Percentiles rank a stretch among this genome's conserved stretches.
Evolutionary conservation across 2,113 vertebrate species (phyloP).

Genomic region (Deroptyus accipitrinus): DNA sequence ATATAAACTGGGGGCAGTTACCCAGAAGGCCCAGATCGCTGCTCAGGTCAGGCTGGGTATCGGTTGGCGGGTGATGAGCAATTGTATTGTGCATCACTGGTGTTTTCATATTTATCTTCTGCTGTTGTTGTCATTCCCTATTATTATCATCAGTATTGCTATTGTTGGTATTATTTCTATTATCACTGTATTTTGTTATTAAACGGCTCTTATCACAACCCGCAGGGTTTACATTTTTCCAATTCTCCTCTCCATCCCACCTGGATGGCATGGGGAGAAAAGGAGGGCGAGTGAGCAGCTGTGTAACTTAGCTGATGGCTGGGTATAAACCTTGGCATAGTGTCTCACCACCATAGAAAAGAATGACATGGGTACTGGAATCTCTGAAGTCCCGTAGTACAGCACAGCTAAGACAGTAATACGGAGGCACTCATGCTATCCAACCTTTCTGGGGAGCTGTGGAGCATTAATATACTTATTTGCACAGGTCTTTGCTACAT

Average conservation of each 20-base stretch:
- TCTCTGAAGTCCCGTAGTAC: neutral
- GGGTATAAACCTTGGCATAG: neutral
- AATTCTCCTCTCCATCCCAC: neutral
- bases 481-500: neutral
- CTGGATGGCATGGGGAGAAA: neutral
- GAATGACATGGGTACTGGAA: neutral
- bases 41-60: neutral
- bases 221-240: neutral
- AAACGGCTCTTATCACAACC: neutral
- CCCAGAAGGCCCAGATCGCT: neutral
- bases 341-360: neutral
- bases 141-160: neutral
- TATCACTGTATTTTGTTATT: neutral
- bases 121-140: neutral
- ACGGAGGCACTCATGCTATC: fast-evolving
- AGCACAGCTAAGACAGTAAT: neutral
- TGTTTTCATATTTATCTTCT: neutral
- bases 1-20: neutral
- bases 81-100: neutral
- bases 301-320: neutral
- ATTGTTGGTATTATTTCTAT: neutral
- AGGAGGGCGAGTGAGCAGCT: neutral
- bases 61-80: neutral
- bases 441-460: neutral
- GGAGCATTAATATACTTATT: neutral